Percentiles rank a stretch among this genome's conserved stretches.
Evolutionary conservation across 92 coral and sea anemone species (phyloP).

Genomic region (Nematostella vectensis): DNA sequence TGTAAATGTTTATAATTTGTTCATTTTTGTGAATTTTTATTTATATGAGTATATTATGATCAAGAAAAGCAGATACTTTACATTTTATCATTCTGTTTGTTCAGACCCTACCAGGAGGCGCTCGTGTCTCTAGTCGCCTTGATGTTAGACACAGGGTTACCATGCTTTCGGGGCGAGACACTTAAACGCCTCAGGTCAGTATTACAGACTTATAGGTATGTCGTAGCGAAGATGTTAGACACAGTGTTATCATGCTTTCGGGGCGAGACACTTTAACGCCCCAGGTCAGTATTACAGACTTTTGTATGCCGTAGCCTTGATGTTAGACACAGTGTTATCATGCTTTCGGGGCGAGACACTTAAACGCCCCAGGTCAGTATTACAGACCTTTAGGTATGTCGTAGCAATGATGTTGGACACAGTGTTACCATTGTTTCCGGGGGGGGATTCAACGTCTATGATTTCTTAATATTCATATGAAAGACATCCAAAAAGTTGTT

Average conservation of each 20-base stretch:
- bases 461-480: too few species aligned
- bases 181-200: slow-evolving; percentile 79
- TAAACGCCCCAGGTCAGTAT: slow-evolving; percentile 70
- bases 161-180: slow-evolving; percentile 98
- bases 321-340: slow-evolving; percentile 97
- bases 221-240: not conserved
- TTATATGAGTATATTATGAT: too few species aligned
- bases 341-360: slow-evolving; percentile 98
- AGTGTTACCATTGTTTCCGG: too few species aligned
- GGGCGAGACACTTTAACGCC: slow-evolving; percentile 85
- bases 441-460: too few species aligned
- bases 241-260: too few species aligned
- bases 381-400: too few species aligned
- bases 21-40: too few species aligned
- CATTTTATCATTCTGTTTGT: too few species aligned
- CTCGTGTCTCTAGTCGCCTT: slow-evolving; percentile 93
- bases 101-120: slow-evolving; percentile 94
- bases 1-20: too few species aligned
- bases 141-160: slow-evolving; percentile 97
- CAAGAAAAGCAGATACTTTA: not conserved
- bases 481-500: too few species aligned
- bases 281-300: slow-evolving; percentile 52
- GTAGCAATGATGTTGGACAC: not conserved
- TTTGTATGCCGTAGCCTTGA: slow-evolving; percentile 88
- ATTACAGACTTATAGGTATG: too few species aligned